Evolutionary conservation across 1,140 invertebrate species (phyloP).

Genomic region (Macrocentrus cingulum): DNA sequence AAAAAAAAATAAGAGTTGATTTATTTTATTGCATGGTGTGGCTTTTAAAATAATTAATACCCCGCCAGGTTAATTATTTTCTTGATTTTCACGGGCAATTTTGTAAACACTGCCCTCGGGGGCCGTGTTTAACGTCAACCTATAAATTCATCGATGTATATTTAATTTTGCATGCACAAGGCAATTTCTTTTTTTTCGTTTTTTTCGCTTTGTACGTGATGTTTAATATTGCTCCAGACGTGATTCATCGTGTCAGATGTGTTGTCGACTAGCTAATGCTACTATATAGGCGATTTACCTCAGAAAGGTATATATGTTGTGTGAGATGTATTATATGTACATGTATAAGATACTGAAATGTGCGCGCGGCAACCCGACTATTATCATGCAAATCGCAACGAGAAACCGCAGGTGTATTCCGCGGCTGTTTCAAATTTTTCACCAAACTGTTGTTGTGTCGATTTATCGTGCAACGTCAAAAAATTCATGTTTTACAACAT

Average conservation of each 20-base stretch:
- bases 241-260: constrained; percentile 15
- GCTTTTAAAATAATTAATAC: not conserved
- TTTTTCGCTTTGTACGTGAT: not conserved
- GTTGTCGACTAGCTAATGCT: constrained; percentile 2
- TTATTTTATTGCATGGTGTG: not conserved
- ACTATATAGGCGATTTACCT: too few relatives aligned
- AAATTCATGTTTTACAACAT: not conserved
- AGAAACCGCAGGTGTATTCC: constrained; percentile 12
- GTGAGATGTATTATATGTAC: too few relatives aligned
- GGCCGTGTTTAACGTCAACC: not conserved
- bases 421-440: constrained; percentile 1
- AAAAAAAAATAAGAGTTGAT: not conserved
- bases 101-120: not conserved
- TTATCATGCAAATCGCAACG: constrained; percentile 16
- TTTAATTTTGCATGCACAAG: not conserved
- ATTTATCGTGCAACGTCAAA: constrained; percentile 8
- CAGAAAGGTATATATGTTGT: not conserved
- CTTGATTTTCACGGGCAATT: not conserved
- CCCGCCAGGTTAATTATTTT: not conserved
- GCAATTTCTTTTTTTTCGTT: not conserved
- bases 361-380: not conserved
- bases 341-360: constrained; percentile 8
- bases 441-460: not conserved
- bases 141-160: not conserved
- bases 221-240: not conserved